Conservation (phyloP, 2,113 vertebrate genomes). For the Limnothrissa miodon region DNA sequence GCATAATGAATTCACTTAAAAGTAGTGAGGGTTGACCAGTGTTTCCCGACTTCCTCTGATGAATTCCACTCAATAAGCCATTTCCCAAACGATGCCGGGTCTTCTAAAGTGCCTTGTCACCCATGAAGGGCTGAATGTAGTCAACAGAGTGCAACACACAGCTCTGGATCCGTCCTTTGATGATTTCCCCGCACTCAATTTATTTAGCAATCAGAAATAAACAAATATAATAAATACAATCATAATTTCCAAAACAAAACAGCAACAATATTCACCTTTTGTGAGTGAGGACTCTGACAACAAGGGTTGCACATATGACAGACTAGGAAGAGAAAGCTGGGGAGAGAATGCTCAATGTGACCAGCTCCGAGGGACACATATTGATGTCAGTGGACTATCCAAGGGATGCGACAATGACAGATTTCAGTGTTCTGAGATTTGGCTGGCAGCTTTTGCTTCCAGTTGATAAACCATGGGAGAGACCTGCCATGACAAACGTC, state of each 20-base stretch:
- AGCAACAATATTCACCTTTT: background rate
- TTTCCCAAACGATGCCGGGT: background rate
- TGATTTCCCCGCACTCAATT: background rate
- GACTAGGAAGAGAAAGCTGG: constrained; percentile 11
- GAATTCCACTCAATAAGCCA: background rate
- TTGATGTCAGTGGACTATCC: constrained; percentile 35
- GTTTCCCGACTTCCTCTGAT: background rate
- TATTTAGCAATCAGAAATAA: background rate
- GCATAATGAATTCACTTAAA: background rate
- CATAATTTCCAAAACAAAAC: no score
- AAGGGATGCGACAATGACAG: constrained; percentile 28
- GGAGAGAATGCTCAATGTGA: background rate
- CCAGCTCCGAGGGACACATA: constrained; percentile 31
- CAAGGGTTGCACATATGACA: constrained; percentile 27
- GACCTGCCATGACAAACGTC: background rate
- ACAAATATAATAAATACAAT: background rate
- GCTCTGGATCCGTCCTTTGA: background rate
- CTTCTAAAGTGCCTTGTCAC: background rate
- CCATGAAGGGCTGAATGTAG: background rate
- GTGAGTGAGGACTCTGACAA: background rate
- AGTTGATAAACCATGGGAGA: constrained; percentile 10
- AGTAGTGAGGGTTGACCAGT: background rate
- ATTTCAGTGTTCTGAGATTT: constrained; percentile 39
- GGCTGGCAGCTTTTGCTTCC: constrained; percentile 12
- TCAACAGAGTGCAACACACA: background rate